Base-by-base conservation (phyloP, 30 jellyfish, hydroid and myxozoan genomes). In the Turritopsis rubra region DNA sequence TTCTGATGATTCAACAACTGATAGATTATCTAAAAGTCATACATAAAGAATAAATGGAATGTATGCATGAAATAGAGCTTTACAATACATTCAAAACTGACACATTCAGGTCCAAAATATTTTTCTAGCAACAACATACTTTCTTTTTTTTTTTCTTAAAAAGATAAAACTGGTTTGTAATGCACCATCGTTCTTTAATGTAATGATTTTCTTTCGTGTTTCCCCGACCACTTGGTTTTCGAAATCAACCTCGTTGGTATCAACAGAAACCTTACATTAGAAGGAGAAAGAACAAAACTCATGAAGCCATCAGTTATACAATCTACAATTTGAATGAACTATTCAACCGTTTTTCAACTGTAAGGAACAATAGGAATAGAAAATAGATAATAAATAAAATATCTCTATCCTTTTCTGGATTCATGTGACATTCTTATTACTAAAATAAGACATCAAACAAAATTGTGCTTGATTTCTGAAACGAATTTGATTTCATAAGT, bases 191-290 rank as follows among this genome's bases (percentile, higher is more conserved):
- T 94, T 94, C 19, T 86, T 79, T 23, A 94, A 71, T 21, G 96
- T 85, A 22, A 94, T 66, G 9, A 92, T 79, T 81, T 84, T 89
- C 75, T 87, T 90, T 53, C 87, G 84, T 31, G 94, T 87, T 87
- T 94, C 99, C 16, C 99, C 99, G 52, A 89, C 95, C 19, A 94
- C 95, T 60, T 73, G 94, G 29, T 81, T 89, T 65, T 83, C 96
- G 83, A 94, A 93, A 83, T 89, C 89, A 17, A 93, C 82, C 65
- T 88, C 94, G 0, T 29, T 26, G 8, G 53, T 20, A 52, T 89
- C 95, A 52, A 93, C 94, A 80, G 21, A 65, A 1, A 68, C 83
- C 87, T 80, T 41, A 80, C 66, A 31, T 8, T n/a, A 74, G n/a
- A 5, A 74, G 9, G 25, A 29, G 27, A n/a, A 74, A 74, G 53